phyloP scores from a whole-genome alignment of 2,888 invertebrate species.

The Ectemnius cavifrons region DNA sequence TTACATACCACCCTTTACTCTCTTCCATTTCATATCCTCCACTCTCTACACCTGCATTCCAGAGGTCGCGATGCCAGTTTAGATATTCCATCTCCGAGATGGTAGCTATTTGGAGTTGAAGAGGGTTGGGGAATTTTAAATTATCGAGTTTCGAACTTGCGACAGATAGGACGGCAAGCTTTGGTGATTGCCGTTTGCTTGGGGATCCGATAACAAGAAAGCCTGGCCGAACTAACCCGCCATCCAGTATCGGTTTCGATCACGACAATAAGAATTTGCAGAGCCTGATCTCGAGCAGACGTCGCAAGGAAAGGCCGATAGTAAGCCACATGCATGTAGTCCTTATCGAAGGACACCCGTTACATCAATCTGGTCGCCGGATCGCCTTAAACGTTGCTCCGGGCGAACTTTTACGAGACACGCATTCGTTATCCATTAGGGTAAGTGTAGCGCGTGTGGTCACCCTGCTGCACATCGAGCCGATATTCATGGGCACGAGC shows the following conservation, averaged over 20 bases:
- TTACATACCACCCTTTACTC: neutral
- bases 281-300: conserved; percentile 8
- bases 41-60: too few species aligned
- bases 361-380: conserved; percentile 54
- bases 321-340: conserved; percentile 12
- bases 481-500: conserved; percentile 54
- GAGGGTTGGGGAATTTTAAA: too few species aligned
- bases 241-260: neutral
- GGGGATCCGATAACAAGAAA: too few species aligned
- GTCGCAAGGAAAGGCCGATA: conserved; percentile 10
- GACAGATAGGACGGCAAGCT: too few species aligned
- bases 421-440: conserved; percentile 65
- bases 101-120: too few species aligned
- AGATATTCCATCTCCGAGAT: too few species aligned
- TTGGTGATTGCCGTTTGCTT: too few species aligned
- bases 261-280: conserved; percentile 14
- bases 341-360: conserved; percentile 46
- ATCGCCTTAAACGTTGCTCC: conserved; percentile 55
- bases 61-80: too few species aligned
- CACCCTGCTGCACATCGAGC: conserved; percentile 31
- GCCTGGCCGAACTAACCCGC: too few species aligned
- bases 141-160: too few species aligned
- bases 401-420: conserved; percentile 59
- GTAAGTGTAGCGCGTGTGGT: conserved; percentile 61
- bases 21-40: neutral